A percentile compares a stretch with the other conserved stretches of the same genome.
Evolutionary conservation across 2,113 vertebrate species (phyloP).

Genomic region (Cettia cetti): DNA sequence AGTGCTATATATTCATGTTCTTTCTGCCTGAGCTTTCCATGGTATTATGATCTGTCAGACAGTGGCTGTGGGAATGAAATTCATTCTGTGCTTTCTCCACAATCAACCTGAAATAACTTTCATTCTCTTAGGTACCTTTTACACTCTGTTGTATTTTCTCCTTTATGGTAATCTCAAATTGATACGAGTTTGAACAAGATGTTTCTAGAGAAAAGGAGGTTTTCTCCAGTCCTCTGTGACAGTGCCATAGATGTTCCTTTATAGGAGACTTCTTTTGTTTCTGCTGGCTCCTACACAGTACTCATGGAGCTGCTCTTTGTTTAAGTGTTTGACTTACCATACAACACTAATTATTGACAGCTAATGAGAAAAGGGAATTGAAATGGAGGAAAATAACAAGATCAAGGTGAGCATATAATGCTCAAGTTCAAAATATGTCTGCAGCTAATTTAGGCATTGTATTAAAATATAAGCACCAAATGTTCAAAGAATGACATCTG

Average conservation of each 20-base stretch:
- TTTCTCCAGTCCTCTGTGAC: neutral
- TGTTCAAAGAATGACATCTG: neutral
- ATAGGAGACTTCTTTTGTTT: neutral
- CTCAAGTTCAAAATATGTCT: neutral
- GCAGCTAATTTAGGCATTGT: neutral
- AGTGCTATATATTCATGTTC: neutral
- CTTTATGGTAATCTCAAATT: neutral
- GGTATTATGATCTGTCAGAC: neutral
- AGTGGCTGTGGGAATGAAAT: neutral
- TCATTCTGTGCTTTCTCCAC: neutral
- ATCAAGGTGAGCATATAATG: neutral
- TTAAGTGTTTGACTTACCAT: neutral
- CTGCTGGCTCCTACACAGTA: neutral
- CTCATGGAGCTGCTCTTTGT: neutral
- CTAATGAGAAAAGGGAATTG: neutral
- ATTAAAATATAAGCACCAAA: neutral
- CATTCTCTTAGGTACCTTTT: neutral
- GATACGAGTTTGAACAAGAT: neutral
- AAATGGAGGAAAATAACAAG: neutral
- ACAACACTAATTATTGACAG: neutral
- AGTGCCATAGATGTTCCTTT: neutral
- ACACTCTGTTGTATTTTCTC: neutral
- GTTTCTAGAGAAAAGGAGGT: rapidly evolving
- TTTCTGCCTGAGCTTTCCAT: neutral
- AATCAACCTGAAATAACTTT: neutral